Conservation (phyloP, 2,113 vertebrate genomes). For the Physeter macrocephalus region DNA sequence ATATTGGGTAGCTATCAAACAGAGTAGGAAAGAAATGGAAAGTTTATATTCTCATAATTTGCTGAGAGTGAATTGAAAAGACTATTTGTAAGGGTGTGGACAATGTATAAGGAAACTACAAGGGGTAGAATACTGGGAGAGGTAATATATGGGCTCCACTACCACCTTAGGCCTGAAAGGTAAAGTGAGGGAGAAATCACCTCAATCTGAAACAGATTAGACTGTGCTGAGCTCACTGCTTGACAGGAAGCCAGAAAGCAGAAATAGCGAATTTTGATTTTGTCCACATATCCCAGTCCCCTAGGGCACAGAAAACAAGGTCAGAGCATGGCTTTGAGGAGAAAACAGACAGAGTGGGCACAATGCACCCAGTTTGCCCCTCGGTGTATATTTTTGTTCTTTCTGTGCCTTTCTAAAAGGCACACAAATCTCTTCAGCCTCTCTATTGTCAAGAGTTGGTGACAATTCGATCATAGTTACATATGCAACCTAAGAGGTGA, state of each 20-base stretch:
- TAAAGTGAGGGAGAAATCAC: background rate
- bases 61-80: background rate
- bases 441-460: background rate
- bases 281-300: background rate
- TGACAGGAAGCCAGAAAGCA: background rate
- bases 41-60: background rate
- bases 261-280: background rate
- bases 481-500: background rate
- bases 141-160: background rate
- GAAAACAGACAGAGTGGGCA: background rate
- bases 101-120: background rate
- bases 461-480: background rate
- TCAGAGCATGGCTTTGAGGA: background rate
- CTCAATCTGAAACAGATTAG: background rate
- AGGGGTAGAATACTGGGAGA: background rate
- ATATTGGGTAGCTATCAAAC: background rate
- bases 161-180: background rate
- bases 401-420: background rate
- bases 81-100: background rate
- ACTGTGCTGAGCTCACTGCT: background rate
- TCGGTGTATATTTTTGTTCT: background rate
- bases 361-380: rapidly evolving
- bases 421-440: background rate
- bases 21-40: background rate
- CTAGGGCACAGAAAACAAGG: background rate